These are phyloP conservation scores for Donacobius atricapilla DNA, from an alignment of 2,113 vertebrate genomes.

Conservation along the genomic window DNA sequence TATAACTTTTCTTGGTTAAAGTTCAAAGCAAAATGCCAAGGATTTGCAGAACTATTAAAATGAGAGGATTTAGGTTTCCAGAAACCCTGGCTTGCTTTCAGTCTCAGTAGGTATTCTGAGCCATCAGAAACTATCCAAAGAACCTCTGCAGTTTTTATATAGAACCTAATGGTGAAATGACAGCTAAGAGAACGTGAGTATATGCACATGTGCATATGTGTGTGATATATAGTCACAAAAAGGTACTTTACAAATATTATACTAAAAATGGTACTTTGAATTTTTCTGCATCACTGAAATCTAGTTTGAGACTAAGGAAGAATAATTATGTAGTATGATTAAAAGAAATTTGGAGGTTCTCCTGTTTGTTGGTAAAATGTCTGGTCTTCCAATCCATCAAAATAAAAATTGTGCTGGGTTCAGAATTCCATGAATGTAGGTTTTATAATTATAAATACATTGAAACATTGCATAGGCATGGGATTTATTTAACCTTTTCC, in stretches of 20 bases:
- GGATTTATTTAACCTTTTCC: not conserved
- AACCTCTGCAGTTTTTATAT: conserved; percentile 33
- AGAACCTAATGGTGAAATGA: not conserved
- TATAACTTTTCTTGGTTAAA: conserved; percentile 92
- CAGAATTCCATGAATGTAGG: not conserved
- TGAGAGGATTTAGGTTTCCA: conserved; percentile 74
- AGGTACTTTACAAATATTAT: not conserved
- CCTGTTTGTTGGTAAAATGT: not conserved
- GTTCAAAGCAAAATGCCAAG: conserved; percentile 87
- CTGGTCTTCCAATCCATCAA: not conserved
- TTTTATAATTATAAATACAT: not conserved
- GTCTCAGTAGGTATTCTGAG: conserved; percentile 60
- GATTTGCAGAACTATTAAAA: conserved; percentile 79
- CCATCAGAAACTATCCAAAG: conserved; percentile 59
- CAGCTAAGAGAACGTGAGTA: not conserved
- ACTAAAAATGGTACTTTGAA: not conserved
- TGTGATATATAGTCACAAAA: not conserved
- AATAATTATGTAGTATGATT: not conserved
- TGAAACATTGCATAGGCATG: not conserved
- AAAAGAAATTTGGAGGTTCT: not conserved
- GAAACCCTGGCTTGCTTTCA: conserved; percentile 71
- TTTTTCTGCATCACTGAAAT: not conserved
- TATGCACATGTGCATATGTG: not conserved
- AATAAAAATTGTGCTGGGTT: not conserved
- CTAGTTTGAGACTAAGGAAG: not conserved